Evolutionary conservation across 2,113 vertebrate species (phyloP), one percentile per base, ranked within the genome.

Genomic region (Laterallus jamaicensis): DNA sequence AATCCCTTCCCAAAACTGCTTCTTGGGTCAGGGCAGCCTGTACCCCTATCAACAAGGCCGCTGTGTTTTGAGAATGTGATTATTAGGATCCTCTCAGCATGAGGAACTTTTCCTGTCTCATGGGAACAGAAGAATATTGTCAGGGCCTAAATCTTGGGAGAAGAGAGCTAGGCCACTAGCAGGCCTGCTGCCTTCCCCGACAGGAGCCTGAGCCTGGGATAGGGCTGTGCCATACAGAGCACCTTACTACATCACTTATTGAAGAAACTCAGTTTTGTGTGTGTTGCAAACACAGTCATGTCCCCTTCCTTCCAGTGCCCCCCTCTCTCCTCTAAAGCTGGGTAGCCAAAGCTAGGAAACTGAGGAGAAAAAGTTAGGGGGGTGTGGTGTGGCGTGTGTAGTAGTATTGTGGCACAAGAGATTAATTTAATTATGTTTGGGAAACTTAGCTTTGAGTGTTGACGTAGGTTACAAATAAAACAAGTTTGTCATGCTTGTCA

Each of bases 341-440:
- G 37, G 63, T 26, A 73, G 35, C 16, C 56, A 26, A 47, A 68
- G 58, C 70, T 35, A 6, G 9, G 37, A 77, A 52, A 49, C 24
- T 32, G 32, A 50, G 82, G 22, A 32, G 28, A 81, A 47, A 85
- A 19, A 32, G 6, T 4, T 19, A 49, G 2, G 2, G 4, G 4
- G 3, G 3, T 4, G 4, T 2, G 42, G 42, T 42, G 42, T 42
- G 42, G 15, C 16, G 42, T 42, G 42, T 42, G 42, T 42, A 42
- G 42, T 44, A 84, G 11, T 26, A 9, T 1, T 59, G 49, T 60
- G 76, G 87, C 37, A 60, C 56, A 77, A 77, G n/a, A 88, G 63
- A 67, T 82, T 42, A 55, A 86, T 92, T 69, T 73, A 69, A 85
- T 95, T 82, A 66, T 85, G 82, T 93, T 94, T 88, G 68, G 63